These are phyloP conservation scores for Plebejus argus DNA, from an alignment of 2,888 invertebrate species.

Conservation along the genomic window DNA sequence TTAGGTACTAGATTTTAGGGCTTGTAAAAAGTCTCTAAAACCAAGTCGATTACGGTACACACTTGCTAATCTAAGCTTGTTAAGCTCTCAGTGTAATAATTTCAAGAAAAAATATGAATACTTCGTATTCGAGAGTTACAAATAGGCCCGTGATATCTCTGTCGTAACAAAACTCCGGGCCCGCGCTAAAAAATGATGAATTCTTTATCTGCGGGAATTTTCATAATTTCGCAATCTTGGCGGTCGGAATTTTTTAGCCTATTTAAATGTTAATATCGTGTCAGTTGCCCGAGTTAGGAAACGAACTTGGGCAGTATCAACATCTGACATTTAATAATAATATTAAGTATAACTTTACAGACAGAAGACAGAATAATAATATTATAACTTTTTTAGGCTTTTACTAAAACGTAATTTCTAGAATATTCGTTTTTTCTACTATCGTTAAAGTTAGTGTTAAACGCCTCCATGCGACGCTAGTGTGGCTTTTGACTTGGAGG, in stretches of 20 bases:
- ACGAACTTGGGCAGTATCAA: not conserved
- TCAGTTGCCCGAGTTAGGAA: conserved; percentile 7
- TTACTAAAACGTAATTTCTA: no score
- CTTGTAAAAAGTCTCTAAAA: not conserved
- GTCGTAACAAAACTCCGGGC: not conserved
- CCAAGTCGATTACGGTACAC: not conserved
- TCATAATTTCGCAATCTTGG: conserved; percentile 30
- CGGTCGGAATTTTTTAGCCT: conserved; percentile 27
- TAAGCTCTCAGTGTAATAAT: conserved; percentile 8
- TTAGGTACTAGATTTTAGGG: not conserved
- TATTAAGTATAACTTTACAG: no score
- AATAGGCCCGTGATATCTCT: not conserved
- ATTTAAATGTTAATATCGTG: conserved; percentile 30
- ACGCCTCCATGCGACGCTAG: no score
- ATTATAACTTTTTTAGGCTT: no score
- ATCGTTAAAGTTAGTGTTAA: no score
- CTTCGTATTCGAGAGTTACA: not conserved
- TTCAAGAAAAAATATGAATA: conserved; percentile 1
- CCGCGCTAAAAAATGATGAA: conserved; percentile 21
- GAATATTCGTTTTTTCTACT: no score
- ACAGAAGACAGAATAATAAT: no score
- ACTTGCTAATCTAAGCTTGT: not conserved
- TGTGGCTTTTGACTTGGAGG: no score
- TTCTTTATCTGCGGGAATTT: conserved; percentile 19
- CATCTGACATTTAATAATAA: not conserved